phyloP scores from a whole-genome alignment of 1,140 invertebrate species.

The Mizuhopecten yessoensis region DNA sequence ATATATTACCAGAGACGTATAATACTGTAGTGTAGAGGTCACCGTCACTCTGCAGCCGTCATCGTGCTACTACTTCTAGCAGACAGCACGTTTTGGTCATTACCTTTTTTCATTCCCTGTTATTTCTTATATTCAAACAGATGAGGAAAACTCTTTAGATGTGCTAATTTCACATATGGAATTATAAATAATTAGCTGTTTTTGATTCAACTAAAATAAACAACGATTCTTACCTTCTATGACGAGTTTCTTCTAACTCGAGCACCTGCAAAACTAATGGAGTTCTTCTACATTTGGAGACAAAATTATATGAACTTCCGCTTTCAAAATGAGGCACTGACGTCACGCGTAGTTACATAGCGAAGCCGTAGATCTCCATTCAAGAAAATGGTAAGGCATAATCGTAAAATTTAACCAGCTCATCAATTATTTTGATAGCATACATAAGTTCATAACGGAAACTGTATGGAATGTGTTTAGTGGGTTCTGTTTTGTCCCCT shows the following conservation, averaged over 20 bases:
- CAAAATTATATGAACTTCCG: constrained; percentile 43
- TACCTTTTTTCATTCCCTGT: background rate
- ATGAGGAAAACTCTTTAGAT: no score
- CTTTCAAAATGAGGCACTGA: constrained; percentile 60
- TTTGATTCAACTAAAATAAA: no score
- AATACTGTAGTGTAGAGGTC: background rate
- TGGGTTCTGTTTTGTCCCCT: no score
- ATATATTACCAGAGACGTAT: no score
- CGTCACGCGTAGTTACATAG: constrained; percentile 73
- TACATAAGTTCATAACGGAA: no score
- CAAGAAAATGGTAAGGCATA: constrained; percentile 45
- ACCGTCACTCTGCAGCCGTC: no score
- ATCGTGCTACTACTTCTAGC: no score
- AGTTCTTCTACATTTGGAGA: background rate
- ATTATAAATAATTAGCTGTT: no score
- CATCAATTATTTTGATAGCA: background rate
- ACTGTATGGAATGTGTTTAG: no score
- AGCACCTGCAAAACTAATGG: background rate
- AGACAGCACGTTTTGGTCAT: background rate
- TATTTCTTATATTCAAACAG: no score
- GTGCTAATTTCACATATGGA: no score
- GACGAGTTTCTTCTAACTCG: background rate
- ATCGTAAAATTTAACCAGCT: background rate
- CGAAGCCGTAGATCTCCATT: constrained; percentile 56
- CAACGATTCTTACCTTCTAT: no score